A percentile compares a stretch with the other conserved stretches of the same genome.
Conservation (phyloP, 2,113 vertebrate species). For the Xenus cinereus region DNA sequence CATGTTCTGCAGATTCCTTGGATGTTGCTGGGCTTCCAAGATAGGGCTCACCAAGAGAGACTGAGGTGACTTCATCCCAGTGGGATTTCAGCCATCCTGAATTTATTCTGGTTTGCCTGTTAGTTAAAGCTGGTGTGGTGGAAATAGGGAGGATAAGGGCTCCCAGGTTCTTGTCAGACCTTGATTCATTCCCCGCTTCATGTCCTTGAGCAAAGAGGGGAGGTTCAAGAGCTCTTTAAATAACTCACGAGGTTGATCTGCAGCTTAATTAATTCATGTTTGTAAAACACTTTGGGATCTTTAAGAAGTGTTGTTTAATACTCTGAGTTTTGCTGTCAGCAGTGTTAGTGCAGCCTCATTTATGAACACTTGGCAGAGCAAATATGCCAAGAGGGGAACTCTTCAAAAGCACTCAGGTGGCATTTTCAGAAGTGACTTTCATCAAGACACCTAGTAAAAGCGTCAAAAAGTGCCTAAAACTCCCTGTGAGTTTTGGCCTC, state of each 20-base stretch:
- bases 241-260: not conserved
- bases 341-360: not conserved
- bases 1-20: not conserved
- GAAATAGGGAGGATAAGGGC: not conserved
- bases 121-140: not conserved
- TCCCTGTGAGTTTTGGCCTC: not conserved
- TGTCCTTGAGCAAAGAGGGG: not conserved
- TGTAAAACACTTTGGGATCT: not conserved
- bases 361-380: not conserved
- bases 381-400: not conserved
- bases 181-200: not conserved
- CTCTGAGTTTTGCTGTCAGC: not conserved
- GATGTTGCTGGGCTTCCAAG: not conserved
- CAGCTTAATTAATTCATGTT: conserved; percentile 23
- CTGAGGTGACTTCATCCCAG: not conserved
- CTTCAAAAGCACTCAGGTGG: not conserved
- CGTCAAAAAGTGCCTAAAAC: not conserved
- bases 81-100: not conserved
- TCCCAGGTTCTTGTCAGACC: not conserved
- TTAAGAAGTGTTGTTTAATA: conserved; percentile 17
- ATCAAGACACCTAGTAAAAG: not conserved
- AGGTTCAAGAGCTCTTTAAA: not conserved
- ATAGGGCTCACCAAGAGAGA: not conserved
- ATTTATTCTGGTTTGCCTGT: not conserved
- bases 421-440: not conserved